A percentile compares a stretch with the other conserved stretches of the same genome.
These are phyloP conservation scores for Phylloscopus trochiloides DNA, from an alignment of 2,113 vertebrate genomes.

Conservation along the genomic window DNA sequence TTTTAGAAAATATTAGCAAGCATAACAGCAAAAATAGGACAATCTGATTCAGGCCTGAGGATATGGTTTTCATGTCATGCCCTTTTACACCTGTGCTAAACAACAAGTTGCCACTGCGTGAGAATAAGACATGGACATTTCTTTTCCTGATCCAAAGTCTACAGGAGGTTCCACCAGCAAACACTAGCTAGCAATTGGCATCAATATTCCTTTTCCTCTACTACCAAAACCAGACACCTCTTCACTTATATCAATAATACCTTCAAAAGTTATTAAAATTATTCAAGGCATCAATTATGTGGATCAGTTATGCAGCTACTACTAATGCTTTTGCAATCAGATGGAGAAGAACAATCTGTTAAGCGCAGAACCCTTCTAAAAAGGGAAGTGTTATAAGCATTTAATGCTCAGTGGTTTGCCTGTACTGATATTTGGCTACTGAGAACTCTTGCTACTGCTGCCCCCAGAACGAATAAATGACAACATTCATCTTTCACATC, in stretches of 20 bases:
- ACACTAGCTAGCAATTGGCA: not conserved
- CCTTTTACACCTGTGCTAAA: not conserved
- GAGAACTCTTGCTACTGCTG: not conserved
- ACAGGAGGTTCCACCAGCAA: not conserved
- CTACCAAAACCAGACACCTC: not conserved
- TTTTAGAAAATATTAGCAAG: not conserved
- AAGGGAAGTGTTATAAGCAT: not conserved
- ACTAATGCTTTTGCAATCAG: not conserved
- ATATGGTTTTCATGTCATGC: not conserved
- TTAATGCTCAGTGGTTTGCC: not conserved
- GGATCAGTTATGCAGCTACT: not conserved
- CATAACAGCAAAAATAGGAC: not conserved
- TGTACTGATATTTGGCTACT: not conserved
- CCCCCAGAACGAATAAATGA: not conserved
- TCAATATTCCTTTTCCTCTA: not conserved
- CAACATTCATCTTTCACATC: not conserved
- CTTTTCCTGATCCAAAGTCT: not conserved
- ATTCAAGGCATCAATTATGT: not conserved
- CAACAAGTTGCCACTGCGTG: rapidly evolving
- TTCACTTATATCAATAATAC: not conserved
- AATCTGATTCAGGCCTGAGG: not conserved
- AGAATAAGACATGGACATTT: not conserved
- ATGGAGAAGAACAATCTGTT: not conserved
- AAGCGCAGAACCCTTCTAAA: not conserved
- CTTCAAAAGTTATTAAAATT: not conserved